Percentiles rank a stretch among this genome's conserved stretches.
phyloP scores from a whole-genome alignment of 2,888 invertebrate species.

The Drosophila koepferae region DNA sequence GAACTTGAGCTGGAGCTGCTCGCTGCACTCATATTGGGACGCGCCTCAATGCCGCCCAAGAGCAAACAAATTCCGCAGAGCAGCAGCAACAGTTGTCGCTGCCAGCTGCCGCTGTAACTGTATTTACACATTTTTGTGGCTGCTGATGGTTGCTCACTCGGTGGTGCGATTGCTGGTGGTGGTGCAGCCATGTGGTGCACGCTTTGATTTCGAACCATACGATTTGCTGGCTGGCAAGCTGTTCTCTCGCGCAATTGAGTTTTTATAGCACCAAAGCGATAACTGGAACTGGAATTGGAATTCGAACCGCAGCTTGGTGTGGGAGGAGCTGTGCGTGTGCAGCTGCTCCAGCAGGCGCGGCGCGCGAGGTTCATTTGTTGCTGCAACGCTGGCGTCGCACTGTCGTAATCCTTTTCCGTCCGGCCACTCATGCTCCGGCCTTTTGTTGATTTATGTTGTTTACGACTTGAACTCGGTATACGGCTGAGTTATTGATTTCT shows the following conservation, averaged over 20 bases:
- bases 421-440: conserved; percentile 52
- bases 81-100: conserved; percentile 51
- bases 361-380: conserved; percentile 90
- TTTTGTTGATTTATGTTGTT: conserved; percentile 45
- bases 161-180: conserved; percentile 38
- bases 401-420: conserved; percentile 75
- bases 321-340: conserved; percentile 5
- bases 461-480: conserved; percentile 39
- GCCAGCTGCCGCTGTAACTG: conserved; percentile 28
- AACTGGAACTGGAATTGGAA: conserved; percentile 7
- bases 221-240: conserved; percentile 44
- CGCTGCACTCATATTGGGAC: conserved; percentile 79
- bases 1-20: conserved; percentile 29
- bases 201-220: conserved; percentile 45
- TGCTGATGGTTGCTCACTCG: conserved; percentile 37
- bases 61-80: conserved; percentile 73
- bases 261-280: conserved; percentile 71
- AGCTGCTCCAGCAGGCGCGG: conserved; percentile 88
- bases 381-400: conserved; percentile 86
- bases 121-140: conserved; percentile 17
- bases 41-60: conserved; percentile 80
- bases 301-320: background rate
- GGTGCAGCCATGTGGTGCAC: conserved; percentile 21
- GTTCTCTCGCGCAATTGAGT: conserved; percentile 24
- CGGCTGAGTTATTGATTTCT: conserved; percentile 49